Conservation (phyloP, 1,140 invertebrate species). For the Pogonomyrmex barbatus region DNA sequence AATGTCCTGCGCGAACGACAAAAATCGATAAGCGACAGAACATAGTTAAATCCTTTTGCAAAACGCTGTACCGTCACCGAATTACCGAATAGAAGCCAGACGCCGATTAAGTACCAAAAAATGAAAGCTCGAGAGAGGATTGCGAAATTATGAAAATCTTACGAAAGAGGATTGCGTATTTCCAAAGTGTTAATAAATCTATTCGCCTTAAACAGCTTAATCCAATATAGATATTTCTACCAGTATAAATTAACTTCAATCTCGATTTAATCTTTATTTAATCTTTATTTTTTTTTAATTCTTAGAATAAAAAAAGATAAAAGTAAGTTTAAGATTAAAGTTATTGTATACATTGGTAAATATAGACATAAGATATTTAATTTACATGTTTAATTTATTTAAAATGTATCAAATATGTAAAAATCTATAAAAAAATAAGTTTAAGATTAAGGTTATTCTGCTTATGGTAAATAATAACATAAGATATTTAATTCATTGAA, state of each 20-base stretch:
- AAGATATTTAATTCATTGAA: too few species aligned
- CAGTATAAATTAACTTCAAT: too few species aligned
- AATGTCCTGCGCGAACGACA: not conserved
- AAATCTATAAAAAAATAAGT: too few species aligned
- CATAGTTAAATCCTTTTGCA: not conserved
- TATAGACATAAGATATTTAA: too few species aligned
- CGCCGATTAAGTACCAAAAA: not conserved
- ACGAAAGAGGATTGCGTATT: not conserved
- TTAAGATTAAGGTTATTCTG: too few species aligned
- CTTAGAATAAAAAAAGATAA: too few species aligned
- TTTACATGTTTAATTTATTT: too few species aligned
- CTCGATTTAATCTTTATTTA: not conserved
- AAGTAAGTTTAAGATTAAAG: too few species aligned
- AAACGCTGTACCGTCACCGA: not conserved
- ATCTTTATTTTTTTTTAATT: not conserved
- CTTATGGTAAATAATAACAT: too few species aligned
- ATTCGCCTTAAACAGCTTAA: not conserved
- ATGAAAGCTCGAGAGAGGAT: not conserved
- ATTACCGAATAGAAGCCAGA: not conserved
- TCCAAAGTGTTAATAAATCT: not conserved
- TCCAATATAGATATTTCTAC: not conserved
- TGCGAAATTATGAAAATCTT: not conserved
- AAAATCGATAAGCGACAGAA: constrained; percentile 1
- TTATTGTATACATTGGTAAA: too few species aligned
- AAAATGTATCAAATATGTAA: too few species aligned